Base-by-base conservation (phyloP, 2,888 invertebrate species). In the Erebia palarica region DNA sequence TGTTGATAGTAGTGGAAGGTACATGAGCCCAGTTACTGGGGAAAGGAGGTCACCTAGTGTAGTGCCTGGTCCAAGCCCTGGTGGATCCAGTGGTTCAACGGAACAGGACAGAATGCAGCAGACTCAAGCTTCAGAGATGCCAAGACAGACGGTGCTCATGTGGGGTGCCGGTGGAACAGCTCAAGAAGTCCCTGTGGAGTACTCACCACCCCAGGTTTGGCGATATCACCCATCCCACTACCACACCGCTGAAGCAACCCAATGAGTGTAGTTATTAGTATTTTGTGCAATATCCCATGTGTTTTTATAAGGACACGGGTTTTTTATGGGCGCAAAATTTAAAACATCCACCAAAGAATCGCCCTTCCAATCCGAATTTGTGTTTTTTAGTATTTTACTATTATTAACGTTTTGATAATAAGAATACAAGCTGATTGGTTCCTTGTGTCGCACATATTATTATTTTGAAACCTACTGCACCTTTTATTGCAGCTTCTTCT, bases 101-200 rank as follows among this genome's bases (percentile, higher is more conserved):
- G 92, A 91, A 71, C 89, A 89, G 75, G 92, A 92, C 53, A 79
- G 91, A 72, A 83, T 90, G 86, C 89, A 87, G 79, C 87, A 88
- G 78, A 80, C 85, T 67, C 87, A 87, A 75, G 81, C 90, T 14
- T 91, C 94, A 69, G 95, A 95, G 80, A 93, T 95, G 77, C 96
- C 96, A 0, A 94, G 98, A 60, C 98, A 98, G 89, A 98, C 98
- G 13, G 98, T 98, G 68, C 94, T 98, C 59, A 98, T 98, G 98
- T 98, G 98, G 98, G 98, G 98, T 27, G 94, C 95, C 74, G 94
- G 90, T 74, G 91, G 90, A 3, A 75, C 89, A 1, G 87, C 94
- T 78, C 92, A 91, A 74, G 92, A 92, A 72, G 90, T 87, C 10
- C 89, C 91, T 8, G 88, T 89, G 79, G 92, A 92, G 74, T 93